A percentile compares a stretch with the other conserved stretches of the same genome.
Evolutionary conservation across 2,797 vertebrate genomes (phyloP).

Genomic region (Myotis vivesi): DNA sequence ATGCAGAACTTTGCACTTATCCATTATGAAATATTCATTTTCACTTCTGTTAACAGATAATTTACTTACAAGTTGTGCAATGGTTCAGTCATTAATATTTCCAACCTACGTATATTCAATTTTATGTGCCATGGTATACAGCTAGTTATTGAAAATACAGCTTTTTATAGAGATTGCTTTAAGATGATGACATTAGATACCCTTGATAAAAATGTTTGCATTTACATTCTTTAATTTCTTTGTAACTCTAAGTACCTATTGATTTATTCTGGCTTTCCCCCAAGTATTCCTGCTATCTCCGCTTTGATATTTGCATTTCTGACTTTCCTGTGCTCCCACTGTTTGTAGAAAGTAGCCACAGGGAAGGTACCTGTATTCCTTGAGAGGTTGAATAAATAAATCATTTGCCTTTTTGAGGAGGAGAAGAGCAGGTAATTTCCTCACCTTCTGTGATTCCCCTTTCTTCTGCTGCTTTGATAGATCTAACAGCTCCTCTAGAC

Average conservation of each 20-base stretch:
- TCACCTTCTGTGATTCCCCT: conserved; percentile 45
- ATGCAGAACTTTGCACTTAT: conserved; percentile 4
- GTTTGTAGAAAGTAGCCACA: conserved; percentile 56
- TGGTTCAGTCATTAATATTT: conserved; percentile 29
- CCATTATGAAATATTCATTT: conserved; percentile 14
- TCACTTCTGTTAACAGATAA: conserved; percentile 32
- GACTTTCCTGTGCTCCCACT: conserved; percentile 17
- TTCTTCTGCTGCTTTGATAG: conserved; percentile 49
- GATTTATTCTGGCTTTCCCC: conserved; percentile 35
- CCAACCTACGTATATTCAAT: not conserved
- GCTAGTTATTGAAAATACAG: not conserved
- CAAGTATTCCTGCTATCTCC: conserved; percentile 37
- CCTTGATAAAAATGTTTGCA: conserved; percentile 48
- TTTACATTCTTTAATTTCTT: conserved; percentile 60
- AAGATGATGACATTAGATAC: not conserved
- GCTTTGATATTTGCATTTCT: conserved; percentile 54
- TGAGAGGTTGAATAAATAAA: conserved; percentile 61
- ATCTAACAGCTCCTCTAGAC: conserved; percentile 31
- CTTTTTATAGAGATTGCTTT: not conserved
- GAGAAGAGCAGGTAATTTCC: conserved; percentile 22
- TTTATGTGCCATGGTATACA: not conserved
- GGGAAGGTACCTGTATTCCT: conserved; percentile 40
- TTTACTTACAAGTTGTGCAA: not conserved
- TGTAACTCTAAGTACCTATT: conserved; percentile 60
- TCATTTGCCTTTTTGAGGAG: conserved; percentile 53